These are phyloP conservation scores for Augochlora pura DNA, from an alignment of 1,140 invertebrate genomes.

Conservation along the genomic window DNA sequence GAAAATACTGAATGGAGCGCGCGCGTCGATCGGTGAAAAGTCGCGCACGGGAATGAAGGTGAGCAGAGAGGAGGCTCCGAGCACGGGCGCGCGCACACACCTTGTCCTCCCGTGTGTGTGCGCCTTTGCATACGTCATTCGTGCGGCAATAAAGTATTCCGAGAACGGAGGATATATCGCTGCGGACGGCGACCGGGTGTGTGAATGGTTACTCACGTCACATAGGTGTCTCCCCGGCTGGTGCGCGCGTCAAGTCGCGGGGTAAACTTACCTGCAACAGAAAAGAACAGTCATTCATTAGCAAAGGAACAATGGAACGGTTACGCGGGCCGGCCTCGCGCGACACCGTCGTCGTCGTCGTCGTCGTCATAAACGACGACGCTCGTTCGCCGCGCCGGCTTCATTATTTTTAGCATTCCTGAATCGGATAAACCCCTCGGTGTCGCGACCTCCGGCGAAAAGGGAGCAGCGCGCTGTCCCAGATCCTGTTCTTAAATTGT, in stretches of 20 bases:
- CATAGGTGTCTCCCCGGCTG: neutral
- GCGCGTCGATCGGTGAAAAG: slow-evolving; percentile 3
- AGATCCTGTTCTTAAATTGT: slow-evolving; percentile 9
- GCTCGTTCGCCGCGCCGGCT: neutral
- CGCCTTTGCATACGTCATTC: slow-evolving; percentile 14
- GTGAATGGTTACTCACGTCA: slow-evolving; percentile 48
- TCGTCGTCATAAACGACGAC: too few species aligned
- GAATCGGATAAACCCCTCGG: neutral
- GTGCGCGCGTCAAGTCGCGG: slow-evolving; percentile 3
- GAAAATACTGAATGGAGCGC: slow-evolving; percentile 12
- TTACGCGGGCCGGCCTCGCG: neutral
- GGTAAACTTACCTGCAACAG: slow-evolving; percentile 60
- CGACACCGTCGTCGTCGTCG: too few species aligned
- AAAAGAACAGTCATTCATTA: slow-evolving; percentile 39
- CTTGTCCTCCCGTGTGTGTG: too few species aligned
- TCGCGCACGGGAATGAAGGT: neutral
- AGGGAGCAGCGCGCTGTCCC: neutral
- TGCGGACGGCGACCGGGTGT: neutral
- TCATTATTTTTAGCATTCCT: neutral
- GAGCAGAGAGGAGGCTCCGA: too few species aligned
- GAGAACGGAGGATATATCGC: slow-evolving; percentile 25
- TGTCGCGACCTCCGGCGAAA: neutral
- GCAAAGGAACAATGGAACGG: neutral
- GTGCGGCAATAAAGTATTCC: slow-evolving; percentile 34
- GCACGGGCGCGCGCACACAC: neutral